Evolutionary conservation across 2,113 vertebrate species (phyloP), one percentile per base, ranked within the genome.

Genomic region (Entomyzon cyanotis): DNA sequence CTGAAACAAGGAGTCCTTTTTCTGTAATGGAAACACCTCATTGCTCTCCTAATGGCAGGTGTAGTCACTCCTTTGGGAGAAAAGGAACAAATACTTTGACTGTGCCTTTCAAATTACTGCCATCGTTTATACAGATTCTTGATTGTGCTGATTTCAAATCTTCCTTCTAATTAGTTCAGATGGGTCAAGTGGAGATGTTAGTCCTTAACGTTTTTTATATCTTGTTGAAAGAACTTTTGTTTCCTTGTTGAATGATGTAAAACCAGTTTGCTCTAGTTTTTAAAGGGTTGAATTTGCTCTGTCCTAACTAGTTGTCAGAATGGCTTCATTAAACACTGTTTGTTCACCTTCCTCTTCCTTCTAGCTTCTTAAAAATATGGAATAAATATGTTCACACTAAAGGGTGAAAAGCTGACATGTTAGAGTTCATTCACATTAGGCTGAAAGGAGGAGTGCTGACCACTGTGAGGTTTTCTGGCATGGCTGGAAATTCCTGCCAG

Each of bases 401-500:
- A 19, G 0, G 52, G 33, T 2, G 64, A 67, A 65, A 74, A 88
- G 7, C 30, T 10, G 5, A 27, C 17, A n/a, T 14, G 30, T 13
- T 55, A 4, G 50, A 19, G 25, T 42, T 46, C 7, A 0, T 15
- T 46, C 7, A 0, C 14, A 2, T 12, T 5, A 7, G 64, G 28
- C 28, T 71, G 78, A 63, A 59, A 56, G 0, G 5, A 35, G 37
- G 8, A 7, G 9, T 7, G 87, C 28, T 6, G 35, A 5, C 49
- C 10, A 0, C 1, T 9, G 6, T 0, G 10, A 13, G 21, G 7
- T 50, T n/a, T 37, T 11, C 1, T 4, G 21, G 17, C n/a, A 0
- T 1, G 31, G 25, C 33, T 63, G 35, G 50, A 1, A 3, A 53
- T 68, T 18, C 11, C 12, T 62, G 12, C 11, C 19, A 16, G 44